These are phyloP conservation scores for Carassius gibelio DNA, from an alignment of 2,113 vertebrate species.

Conservation along the genomic window DNA sequence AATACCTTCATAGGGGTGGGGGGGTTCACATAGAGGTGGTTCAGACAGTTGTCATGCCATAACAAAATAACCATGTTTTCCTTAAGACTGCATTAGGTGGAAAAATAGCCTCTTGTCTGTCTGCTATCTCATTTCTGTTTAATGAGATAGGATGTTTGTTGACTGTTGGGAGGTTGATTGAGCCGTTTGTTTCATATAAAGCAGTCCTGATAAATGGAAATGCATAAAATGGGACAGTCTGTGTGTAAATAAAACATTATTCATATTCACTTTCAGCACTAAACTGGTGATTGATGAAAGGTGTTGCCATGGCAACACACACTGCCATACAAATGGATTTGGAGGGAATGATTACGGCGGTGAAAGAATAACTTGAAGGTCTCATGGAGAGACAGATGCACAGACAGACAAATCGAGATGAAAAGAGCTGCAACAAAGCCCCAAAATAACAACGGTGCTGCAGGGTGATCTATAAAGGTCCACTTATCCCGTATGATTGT, in stretches of 20 bases:
- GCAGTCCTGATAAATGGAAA: constrained; percentile 26
- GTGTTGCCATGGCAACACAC: constrained; percentile 61
- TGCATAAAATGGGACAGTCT: constrained; percentile 16
- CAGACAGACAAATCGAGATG: constrained; percentile 18
- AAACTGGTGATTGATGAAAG: constrained; percentile 59
- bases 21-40: not conserved
- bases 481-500: constrained; percentile 3
- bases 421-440: constrained; percentile 3
- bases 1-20: too few relatives aligned
- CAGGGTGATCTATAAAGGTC: not conserved
- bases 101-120: not conserved
- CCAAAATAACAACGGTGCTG: not conserved
- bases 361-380: constrained; percentile 40
- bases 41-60: not conserved
- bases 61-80: too few relatives aligned
- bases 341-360: constrained; percentile 44
- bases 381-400: constrained; percentile 8
- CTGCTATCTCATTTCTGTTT: not conserved
- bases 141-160: not conserved
- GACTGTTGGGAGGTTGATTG: constrained; percentile 1
- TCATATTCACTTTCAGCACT: constrained; percentile 50
- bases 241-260: constrained; percentile 53
- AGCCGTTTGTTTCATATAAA: constrained; percentile 21
- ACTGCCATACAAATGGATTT: constrained; percentile 55
- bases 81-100: not conserved